These are phyloP conservation scores for Beroe forskalii DNA, from an alignment of 37 sponge, comb jelly and placozoan species.

Conservation along the genomic window DNA sequence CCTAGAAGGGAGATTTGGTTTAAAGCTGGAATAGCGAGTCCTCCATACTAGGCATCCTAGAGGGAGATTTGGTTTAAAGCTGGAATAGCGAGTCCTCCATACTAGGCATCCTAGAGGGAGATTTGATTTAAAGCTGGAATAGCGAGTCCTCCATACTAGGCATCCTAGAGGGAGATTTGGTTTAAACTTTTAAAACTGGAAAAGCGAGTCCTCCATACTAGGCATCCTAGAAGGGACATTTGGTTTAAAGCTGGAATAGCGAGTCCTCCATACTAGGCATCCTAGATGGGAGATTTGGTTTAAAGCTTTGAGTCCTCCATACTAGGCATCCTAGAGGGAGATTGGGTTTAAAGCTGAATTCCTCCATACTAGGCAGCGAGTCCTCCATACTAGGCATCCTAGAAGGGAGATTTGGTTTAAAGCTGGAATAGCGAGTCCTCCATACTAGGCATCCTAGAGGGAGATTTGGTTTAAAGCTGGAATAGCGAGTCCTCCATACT, in stretches of 20 bases:
- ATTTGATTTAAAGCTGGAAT: too few species aligned
- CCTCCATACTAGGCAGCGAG: too few species aligned
- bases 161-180: too few species aligned
- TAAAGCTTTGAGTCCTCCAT: conserved; percentile 63
- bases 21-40: too few species aligned
- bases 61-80: too few species aligned
- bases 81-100: conserved; percentile 63
- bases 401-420: too few species aligned
- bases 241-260: conserved; percentile 64
- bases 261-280: conserved; percentile 56
- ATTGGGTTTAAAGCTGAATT: too few species aligned
- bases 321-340: conserved; percentile 1
- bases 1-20: too few species aligned
- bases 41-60: too few species aligned
- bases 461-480: too few species aligned
- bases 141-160: conserved; percentile 47
- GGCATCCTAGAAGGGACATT: conserved; percentile 44
- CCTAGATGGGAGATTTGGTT: too few species aligned
- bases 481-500: conserved; percentile 53
- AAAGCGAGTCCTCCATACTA: conserved; percentile 29
- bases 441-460: conserved; percentile 28
- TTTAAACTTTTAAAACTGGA: too few species aligned
- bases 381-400: conserved; percentile 50
- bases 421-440: conserved; percentile 62
- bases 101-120: conserved; percentile 1